Evolutionary conservation across 2,113 vertebrate genomes (phyloP).

Genomic region (Chionomys nivalis): DNA sequence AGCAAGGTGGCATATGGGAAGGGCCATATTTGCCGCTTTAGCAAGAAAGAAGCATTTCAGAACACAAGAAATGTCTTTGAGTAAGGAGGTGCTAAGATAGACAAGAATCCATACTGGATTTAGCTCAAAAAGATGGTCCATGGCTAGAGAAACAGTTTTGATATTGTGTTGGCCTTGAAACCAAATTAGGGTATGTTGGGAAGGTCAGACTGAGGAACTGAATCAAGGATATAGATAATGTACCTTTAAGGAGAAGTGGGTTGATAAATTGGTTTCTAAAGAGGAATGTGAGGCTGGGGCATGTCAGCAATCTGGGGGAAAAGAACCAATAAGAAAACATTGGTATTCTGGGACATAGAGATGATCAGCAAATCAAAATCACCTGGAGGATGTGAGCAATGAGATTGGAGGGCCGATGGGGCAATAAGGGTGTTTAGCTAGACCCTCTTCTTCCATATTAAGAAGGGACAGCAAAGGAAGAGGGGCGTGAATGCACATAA

Average conservation of each 20-base stretch:
- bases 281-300: not conserved
- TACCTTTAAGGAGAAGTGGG: not conserved
- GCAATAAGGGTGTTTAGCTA: not conserved
- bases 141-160: not conserved
- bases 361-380: not conserved
- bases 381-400: not conserved
- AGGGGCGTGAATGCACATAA: not conserved
- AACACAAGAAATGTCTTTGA: not conserved
- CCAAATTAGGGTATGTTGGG: not conserved
- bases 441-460: not conserved
- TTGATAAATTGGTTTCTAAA: not conserved
- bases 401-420: not conserved
- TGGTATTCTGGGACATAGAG: not conserved
- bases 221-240: not conserved
- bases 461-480: not conserved
- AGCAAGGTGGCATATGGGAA: not conserved
- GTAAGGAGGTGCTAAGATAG: not conserved
- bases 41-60: not conserved
- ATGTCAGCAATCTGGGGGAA: not conserved
- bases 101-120: not conserved
- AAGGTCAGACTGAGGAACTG: not conserved
- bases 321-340: not conserved
- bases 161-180: not conserved
- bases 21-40: rapidly evolving
- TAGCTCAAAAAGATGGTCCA: not conserved